Evolutionary conservation across 2,888 invertebrate genomes (phyloP), one percentile per base, ranked within the genome.

Genomic region (Brachypterus glaber): DNA sequence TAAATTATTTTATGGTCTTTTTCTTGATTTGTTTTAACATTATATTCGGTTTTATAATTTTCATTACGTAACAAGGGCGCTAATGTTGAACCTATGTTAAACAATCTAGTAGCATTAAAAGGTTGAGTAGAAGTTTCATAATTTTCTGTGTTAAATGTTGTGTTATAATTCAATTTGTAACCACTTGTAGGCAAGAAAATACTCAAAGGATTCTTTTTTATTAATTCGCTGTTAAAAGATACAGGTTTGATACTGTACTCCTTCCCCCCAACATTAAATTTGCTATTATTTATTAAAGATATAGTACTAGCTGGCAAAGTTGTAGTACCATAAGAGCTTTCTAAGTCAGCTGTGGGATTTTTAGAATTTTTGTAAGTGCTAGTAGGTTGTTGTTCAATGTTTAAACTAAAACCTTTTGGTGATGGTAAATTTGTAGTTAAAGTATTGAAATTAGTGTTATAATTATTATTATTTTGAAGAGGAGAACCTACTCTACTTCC

Each of bases 1-100:
- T 55, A 57, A 24, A 57, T 63, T 60, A 52, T 68, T 63, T 54
- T 72, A 64, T 50, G 53, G 43, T 47, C 59, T 53, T 46, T 62
- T 59, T 9, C 39, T 63, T 67, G 40, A 27, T 27, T 27, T 5
- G 12, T 11, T 27, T 27, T 27, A 11, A 9, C 27, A n/a, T n/a
- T n/a, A n/a, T n/a, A n/a, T n/a, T n/a, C n/a, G n/a, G n/a, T n/a
- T n/a, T n/a, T n/a, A n/a, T n/a, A n/a, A n/a, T n/a, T n/a, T n/a
- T n/a, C n/a, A n/a, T n/a, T n/a, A n/a, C n/a, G n/a, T n/a, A n/a
- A n/a, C n/a, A n/a, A n/a, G n/a, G n/a, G n/a, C n/a, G n/a, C n/a
- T n/a, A n/a, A n/a, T n/a, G n/a, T n/a, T 11, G 12, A 11, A 5
- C 27, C 27, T 11, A 27, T 11, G 12, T 27, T 27, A 11, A 27